These are phyloP conservation scores for Engystomops pustulosus DNA, from an alignment of 2,113 vertebrate genomes.

Conservation along the genomic window DNA sequence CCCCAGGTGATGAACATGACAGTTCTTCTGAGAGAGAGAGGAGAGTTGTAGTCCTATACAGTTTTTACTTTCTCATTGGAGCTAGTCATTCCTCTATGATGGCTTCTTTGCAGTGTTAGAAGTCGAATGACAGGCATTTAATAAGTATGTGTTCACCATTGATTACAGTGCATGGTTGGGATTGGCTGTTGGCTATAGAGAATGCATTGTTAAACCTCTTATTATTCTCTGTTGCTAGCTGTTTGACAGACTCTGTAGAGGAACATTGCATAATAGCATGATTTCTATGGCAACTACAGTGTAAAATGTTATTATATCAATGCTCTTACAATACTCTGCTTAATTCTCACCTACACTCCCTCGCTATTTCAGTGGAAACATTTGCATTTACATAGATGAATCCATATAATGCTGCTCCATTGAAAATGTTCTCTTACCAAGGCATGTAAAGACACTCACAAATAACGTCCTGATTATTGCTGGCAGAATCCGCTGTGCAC, in stretches of 20 bases:
- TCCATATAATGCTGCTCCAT: background rate
- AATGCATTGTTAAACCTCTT: conserved; percentile 34
- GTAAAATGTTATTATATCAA: conserved; percentile 32
- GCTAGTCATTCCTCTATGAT: too few species aligned
- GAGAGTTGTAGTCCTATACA: too few species aligned
- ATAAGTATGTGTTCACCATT: background rate
- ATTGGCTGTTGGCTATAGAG: conserved; percentile 10
- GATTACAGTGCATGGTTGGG: background rate
- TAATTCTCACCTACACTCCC: conserved; percentile 1
- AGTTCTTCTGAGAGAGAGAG: too few species aligned
- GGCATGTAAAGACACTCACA: background rate
- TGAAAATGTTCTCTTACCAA: background rate
- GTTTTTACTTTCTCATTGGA: too few species aligned
- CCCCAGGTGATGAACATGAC: too few species aligned
- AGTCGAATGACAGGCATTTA: background rate
- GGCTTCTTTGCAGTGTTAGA: too few species aligned
- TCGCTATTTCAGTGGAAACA: background rate
- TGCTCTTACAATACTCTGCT: conserved; percentile 7
- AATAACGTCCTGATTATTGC: background rate
- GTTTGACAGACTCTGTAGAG: conserved; percentile 25
- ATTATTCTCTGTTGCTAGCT: conserved; percentile 25
- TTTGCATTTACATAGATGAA: background rate
- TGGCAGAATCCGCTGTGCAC: background rate
- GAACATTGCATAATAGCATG: conserved; percentile 28
- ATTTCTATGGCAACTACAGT: conserved; percentile 51